Percentiles rank a stretch among this genome's conserved stretches.
phyloP scores from a whole-genome alignment of 2,888 invertebrate species.

The Resseliella maxima region DNA sequence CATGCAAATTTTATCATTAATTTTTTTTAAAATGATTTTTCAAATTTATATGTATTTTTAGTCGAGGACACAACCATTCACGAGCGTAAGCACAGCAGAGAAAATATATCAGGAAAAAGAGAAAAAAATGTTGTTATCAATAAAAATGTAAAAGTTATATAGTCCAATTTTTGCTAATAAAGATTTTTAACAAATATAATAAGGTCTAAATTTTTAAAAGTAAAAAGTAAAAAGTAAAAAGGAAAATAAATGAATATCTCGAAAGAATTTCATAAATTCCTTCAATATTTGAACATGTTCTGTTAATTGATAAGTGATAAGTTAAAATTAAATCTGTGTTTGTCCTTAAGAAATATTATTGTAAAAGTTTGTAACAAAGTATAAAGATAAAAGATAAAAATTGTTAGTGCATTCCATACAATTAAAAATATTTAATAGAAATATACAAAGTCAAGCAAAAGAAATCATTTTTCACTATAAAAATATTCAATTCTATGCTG shows the following conservation, averaged over 20 bases:
- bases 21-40: slow-evolving; percentile 54
- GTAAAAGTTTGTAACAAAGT: neutral
- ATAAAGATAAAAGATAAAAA: neutral
- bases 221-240: neutral
- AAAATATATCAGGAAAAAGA: slow-evolving; percentile 78
- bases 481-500: too few relatives aligned
- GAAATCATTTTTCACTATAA: too few relatives aligned
- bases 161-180: neutral
- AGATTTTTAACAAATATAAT: neutral
- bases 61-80: slow-evolving; percentile 85
- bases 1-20: slow-evolving; percentile 59
- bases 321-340: neutral
- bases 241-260: neutral
- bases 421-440: neutral
- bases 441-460: neutral
- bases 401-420: slow-evolving; percentile 5
- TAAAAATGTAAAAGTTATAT: slow-evolving; percentile 57
- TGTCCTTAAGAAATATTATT: neutral
- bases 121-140: slow-evolving; percentile 74
- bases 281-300: neutral
- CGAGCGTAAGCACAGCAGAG: slow-evolving; percentile 86
- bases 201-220: slow-evolving; percentile 1
- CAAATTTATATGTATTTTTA: slow-evolving; percentile 61
- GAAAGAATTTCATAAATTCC: neutral
- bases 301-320: too few relatives aligned